Evolutionary conservation across 2,888 invertebrate genomes (phyloP).

Genomic region (Ariolimax columbianus): DNA sequence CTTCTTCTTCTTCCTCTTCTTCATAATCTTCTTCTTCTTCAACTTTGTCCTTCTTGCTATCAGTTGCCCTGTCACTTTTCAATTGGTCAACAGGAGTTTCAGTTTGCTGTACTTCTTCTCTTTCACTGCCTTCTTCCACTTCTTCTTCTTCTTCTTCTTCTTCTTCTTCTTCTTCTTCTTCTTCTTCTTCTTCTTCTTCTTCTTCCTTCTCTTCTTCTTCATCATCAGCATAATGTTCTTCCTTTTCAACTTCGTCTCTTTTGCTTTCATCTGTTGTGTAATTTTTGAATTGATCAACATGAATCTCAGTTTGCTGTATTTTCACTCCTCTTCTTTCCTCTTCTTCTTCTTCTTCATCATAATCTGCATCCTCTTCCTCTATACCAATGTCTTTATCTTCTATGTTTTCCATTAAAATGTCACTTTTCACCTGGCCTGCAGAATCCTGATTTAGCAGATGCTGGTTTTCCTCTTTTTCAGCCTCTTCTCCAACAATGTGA

Average conservation of each 20-base stretch:
- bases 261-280: background rate
- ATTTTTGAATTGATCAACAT: background rate
- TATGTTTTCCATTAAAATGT: background rate
- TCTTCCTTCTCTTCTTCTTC: slow-evolving; percentile 16
- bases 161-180: slow-evolving; percentile 26
- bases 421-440: background rate
- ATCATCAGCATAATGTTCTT: background rate
- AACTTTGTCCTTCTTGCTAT: background rate
- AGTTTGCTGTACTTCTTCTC: background rate
- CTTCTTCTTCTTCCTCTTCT: background rate
- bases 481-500: background rate
- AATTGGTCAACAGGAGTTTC: background rate
- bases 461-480: background rate
- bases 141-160: slow-evolving; percentile 11
- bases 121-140: background rate
- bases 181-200: slow-evolving; percentile 37
- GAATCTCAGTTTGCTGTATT: background rate
- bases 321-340: background rate
- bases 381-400: too few relatives aligned
- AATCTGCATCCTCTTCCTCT: too few relatives aligned
- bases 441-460: background rate
- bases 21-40: background rate
- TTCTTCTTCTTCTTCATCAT: slow-evolving; percentile 21
- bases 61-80: background rate
- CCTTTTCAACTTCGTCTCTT: background rate